Conservation (phyloP, 2,888 invertebrate genomes). For the Halictus ligatus region DNA sequence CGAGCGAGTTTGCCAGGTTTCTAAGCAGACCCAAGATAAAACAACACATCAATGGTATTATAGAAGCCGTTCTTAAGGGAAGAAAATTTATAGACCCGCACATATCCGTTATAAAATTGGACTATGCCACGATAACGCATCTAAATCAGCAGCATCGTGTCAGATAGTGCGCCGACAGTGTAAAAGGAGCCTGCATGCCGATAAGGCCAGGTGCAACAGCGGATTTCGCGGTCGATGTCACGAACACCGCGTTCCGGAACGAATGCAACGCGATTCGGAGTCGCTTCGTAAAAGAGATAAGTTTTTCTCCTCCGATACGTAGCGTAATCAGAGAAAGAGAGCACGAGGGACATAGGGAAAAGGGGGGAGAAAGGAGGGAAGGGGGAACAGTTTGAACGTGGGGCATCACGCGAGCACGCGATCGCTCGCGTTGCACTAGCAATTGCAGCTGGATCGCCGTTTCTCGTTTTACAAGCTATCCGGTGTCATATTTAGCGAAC, state of each 20-base stretch:
- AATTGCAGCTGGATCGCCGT: constrained; percentile 16
- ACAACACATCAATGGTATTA: too few species aligned
- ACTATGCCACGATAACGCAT: not conserved
- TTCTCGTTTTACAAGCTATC: not conserved
- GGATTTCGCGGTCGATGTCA: constrained; percentile 22
- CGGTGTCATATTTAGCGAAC: constrained; percentile 13
- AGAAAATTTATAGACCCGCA: not conserved
- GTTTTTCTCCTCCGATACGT: constrained; percentile 45
- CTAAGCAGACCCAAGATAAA: too few species aligned
- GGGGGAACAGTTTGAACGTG: constrained; percentile 28
- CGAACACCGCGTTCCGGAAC: constrained; percentile 17
- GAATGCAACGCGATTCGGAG: constrained; percentile 34
- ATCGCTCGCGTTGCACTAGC: constrained; percentile 46
- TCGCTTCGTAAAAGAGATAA: constrained; percentile 28
- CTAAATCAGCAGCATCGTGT: not conserved
- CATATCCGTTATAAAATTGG: not conserved
- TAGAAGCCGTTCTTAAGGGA: too few species aligned
- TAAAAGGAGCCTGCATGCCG: not conserved
- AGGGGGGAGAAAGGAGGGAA: not conserved
- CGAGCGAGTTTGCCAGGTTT: too few species aligned
- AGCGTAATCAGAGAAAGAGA: constrained; percentile 26
- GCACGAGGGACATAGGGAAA: not conserved
- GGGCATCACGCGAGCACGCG: constrained; percentile 64
- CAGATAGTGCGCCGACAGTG: not conserved
- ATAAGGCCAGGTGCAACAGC: not conserved